phyloP scores from a whole-genome alignment of 2,113 vertebrate species.

The Mormoops blainvillei region DNA sequence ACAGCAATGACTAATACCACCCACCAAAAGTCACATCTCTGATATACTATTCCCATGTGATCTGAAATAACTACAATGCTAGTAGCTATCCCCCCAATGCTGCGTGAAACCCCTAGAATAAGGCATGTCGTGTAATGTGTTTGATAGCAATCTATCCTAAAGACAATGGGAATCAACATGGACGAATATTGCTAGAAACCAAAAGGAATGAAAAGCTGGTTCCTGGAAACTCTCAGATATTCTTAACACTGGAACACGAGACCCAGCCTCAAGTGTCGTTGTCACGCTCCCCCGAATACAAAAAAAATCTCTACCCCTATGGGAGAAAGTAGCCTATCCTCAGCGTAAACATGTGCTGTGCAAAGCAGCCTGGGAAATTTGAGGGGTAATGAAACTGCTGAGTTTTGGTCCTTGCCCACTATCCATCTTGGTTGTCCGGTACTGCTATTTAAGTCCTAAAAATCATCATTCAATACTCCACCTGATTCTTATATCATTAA shows the following conservation, averaged over 20 bases:
- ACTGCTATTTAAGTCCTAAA: neutral
- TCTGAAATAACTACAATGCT: neutral
- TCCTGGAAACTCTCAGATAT: neutral
- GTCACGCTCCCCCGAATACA: neutral
- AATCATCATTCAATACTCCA: neutral
- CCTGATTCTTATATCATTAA: neutral
- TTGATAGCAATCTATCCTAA: neutral
- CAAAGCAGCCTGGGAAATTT: neutral
- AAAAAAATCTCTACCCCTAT: neutral
- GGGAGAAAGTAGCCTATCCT: neutral
- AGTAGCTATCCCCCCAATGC: neutral
- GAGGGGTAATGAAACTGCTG: neutral
- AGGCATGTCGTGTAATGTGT: neutral
- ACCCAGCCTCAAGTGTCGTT: neutral
- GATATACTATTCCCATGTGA: neutral
- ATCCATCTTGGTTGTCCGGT: neutral
- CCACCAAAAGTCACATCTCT: neutral
- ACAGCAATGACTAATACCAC: neutral
- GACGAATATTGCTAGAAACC: neutral
- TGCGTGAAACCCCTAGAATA: neutral
- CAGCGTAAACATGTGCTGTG: neutral
- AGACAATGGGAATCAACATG: neutral
- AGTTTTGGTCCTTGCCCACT: neutral
- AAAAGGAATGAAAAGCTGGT: neutral
- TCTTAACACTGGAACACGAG: neutral